A percentile compares a stretch with the other conserved stretches of the same genome.
Evolutionary conservation across 2,797 vertebrate genomes (phyloP).

Genomic region (Vespertilio murinus): DNA sequence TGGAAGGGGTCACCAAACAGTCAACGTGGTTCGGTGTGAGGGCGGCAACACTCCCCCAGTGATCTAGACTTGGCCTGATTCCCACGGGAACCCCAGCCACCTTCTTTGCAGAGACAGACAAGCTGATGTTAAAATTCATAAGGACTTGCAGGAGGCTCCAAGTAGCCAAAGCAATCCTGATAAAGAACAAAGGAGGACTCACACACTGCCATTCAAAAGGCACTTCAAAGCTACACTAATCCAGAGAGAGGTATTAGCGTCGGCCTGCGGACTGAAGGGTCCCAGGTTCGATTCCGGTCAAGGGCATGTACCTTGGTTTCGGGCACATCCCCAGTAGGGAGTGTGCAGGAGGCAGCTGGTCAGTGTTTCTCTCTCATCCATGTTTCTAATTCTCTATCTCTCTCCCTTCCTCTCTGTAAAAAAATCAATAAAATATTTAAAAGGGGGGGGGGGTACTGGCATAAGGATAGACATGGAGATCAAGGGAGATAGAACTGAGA

Average conservation of each 20-base stretch:
- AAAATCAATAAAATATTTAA: too few species aligned
- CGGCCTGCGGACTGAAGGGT: too few species aligned
- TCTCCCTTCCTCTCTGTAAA: too few species aligned
- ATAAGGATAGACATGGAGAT: neutral
- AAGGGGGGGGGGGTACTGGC: too few species aligned
- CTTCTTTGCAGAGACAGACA: neutral
- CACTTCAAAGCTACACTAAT: neutral
- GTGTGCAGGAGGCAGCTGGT: too few species aligned
- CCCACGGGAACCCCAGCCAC: neutral
- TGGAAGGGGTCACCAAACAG: constrained; percentile 67
- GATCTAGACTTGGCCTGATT: neutral
- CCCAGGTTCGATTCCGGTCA: too few species aligned
- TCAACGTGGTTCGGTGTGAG: neutral
- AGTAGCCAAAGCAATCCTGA: neutral
- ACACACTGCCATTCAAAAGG: neutral
- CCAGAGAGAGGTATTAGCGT: neutral
- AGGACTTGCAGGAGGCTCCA: neutral
- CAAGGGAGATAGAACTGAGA: neutral
- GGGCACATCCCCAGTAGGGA: too few species aligned
- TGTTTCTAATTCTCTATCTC: too few species aligned
- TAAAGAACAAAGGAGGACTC: neutral
- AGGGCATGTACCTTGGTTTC: too few species aligned
- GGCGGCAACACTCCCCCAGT: neutral
- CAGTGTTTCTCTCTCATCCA: too few species aligned
- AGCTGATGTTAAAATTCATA: neutral